Evolutionary conservation across 1,140 invertebrate genomes (phyloP).

Genomic region (Saccostrea echinata): DNA sequence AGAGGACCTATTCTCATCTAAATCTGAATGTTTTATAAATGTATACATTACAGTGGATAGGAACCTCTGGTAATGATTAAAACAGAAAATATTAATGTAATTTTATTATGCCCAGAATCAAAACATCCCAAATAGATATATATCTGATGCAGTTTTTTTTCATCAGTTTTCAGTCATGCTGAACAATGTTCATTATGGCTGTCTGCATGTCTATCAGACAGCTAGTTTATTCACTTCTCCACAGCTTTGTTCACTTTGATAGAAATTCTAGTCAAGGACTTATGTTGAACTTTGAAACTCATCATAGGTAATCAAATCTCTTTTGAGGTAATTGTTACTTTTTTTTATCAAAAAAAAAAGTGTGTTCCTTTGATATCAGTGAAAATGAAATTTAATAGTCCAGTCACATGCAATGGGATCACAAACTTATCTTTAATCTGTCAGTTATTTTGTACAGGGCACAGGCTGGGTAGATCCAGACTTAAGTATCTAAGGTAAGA

Average conservation of each 20-base stretch:
- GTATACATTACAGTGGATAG: too few species aligned
- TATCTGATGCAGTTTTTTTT: neutral
- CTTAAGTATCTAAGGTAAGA: neutral
- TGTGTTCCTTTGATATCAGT: neutral
- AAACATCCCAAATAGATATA: neutral
- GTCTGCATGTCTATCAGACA: constrained; percentile 9
- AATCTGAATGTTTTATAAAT: too few species aligned
- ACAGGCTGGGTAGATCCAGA: neutral
- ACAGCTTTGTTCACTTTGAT: neutral
- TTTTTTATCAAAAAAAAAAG: neutral
- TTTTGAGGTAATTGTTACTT: neutral
- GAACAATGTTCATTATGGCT: neutral
- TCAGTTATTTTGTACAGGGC: neutral
- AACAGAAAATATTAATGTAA: too few species aligned
- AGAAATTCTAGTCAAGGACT: neutral
- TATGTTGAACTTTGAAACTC: neutral
- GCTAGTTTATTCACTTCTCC: neutral
- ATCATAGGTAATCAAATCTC: constrained; percentile 15
- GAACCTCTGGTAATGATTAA: too few species aligned
- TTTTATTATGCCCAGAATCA: too few species aligned
- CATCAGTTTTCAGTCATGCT: neutral
- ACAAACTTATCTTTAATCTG: neutral
- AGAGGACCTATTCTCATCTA: too few species aligned
- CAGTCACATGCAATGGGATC: neutral
- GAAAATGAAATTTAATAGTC: constrained; percentile 24